Percentiles rank a stretch among this genome's conserved stretches.
phyloP scores from a whole-genome alignment of 1,140 invertebrate genomes.

The Zaprionus davidi region DNA sequence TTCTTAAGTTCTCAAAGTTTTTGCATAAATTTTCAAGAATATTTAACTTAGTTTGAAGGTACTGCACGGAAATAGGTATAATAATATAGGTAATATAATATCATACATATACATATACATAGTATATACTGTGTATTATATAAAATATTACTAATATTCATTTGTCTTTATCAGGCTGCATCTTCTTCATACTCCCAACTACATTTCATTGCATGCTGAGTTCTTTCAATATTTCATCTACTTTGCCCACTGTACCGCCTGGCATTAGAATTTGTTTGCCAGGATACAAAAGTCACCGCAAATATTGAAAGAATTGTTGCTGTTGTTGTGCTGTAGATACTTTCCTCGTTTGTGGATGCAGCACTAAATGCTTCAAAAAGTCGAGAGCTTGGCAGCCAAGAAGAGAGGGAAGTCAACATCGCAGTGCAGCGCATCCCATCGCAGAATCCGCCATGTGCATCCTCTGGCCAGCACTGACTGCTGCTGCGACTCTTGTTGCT shows the following conservation, averaged over 20 bases:
- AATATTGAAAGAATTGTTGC: conserved; percentile 55
- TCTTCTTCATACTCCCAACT: too few species aligned
- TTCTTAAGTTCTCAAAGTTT: background rate
- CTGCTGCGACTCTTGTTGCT: background rate
- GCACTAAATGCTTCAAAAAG: conserved; percentile 53
- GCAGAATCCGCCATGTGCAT: background rate
- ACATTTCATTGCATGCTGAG: background rate
- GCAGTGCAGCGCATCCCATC: conserved; percentile 5
- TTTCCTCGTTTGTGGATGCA: background rate
- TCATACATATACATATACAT: too few species aligned
- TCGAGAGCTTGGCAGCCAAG: conserved; percentile 42
- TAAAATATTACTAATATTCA: too few species aligned
- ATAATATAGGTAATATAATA: too few species aligned
- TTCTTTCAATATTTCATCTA: background rate
- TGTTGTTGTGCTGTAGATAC: conserved; percentile 21
- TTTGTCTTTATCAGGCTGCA: too few species aligned
- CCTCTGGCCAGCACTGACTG: background rate
- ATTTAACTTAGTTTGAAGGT: background rate
- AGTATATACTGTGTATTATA: too few species aligned
- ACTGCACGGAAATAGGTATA: too few species aligned
- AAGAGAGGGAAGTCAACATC: conserved; percentile 16
- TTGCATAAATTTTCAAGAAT: background rate
- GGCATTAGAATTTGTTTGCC: conserved; percentile 13
- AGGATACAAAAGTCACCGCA: conserved; percentile 45
- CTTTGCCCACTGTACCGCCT: background rate